Base-by-base conservation (phyloP, 2,797 vertebrate genomes). In the Takifugu rubripes region DNA sequence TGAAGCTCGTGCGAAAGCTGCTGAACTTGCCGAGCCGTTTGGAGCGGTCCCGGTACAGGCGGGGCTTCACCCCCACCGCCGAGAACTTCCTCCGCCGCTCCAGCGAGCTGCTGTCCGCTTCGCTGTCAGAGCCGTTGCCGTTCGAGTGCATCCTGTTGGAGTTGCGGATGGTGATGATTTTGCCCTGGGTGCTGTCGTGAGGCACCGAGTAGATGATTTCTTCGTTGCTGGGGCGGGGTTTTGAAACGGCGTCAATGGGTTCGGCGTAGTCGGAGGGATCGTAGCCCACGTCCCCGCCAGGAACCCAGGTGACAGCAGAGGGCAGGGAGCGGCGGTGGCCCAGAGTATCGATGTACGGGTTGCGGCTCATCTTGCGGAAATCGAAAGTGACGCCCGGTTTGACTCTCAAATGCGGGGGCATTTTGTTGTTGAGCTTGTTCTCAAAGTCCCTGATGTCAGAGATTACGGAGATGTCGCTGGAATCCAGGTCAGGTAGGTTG, bases 191-290 rank as follows among this genome's bases (percentile, higher is more conserved):
- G 90, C 96, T 99, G 88, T 98, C 96, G 0, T 99, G 96, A 0
- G 97, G 97, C 52, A 99, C 96, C 0, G 97, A 98, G 81, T 99
- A 99, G 68, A 99, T 99, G 78, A 95, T 98, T 78, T 99, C 97
- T 69, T 98, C 96, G 8, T 97, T 96, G 66, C 93, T 94, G 0
- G 86, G 92, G 15, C 96, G 88, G 0, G 97, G 97, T 56, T 96
- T 97, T 3, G 90, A 93, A 63, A 99, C 95, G 0, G 97, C 95
- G 0, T 99, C 97, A 75, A 98, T 92, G 0, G 97, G 97, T 52
- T 98, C 97, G 0, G 96, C 97, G 0, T 99, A 99, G 61, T 99
- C 97, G 0, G 96, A 98, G 1, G 96, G 96, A 59, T 98, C 96
- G 0, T 96, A 99, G 65, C 93, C 92, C 15, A 86, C 88, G n/a